Evolutionary conservation across 2,797 vertebrate genomes (phyloP).

Genomic region (Callimico goeldii): DNA sequence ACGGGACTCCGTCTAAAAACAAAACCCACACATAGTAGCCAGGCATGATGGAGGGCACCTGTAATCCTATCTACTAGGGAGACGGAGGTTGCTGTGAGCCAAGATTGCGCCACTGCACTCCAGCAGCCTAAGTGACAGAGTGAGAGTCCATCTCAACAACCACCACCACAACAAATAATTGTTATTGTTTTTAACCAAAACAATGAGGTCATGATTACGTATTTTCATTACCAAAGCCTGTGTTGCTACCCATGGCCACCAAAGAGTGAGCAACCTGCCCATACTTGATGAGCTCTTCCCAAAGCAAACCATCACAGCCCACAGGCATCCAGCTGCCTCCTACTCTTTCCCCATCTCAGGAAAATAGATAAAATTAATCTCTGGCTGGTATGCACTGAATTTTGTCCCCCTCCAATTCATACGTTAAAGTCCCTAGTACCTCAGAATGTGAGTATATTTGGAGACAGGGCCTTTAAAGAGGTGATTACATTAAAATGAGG

Average conservation of each 20-base stretch:
- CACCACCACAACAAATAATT: background rate
- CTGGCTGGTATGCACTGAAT: background rate
- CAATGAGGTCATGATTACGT: background rate
- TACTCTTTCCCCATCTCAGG: background rate
- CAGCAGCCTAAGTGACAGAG: no score
- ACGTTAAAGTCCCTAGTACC: background rate
- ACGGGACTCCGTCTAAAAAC: no score
- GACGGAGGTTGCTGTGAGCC: no score
- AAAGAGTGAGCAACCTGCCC: background rate
- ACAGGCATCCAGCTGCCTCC: background rate
- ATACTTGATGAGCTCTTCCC: background rate
- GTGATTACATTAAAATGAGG: background rate
- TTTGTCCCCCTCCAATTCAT: background rate
- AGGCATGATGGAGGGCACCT: no score
- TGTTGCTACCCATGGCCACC: background rate
- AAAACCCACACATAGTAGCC: no score
- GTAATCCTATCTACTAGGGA: no score
- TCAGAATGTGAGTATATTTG: background rate
- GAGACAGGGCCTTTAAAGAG: background rate
- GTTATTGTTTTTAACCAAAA: background rate
- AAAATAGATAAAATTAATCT: background rate
- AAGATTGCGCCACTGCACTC: no score
- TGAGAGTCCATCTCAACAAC: no score
- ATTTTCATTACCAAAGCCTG: background rate
- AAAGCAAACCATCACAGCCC: background rate